Conservation (phyloP, 2,797 vertebrate genomes). For the Cuculus canorus region DNA sequence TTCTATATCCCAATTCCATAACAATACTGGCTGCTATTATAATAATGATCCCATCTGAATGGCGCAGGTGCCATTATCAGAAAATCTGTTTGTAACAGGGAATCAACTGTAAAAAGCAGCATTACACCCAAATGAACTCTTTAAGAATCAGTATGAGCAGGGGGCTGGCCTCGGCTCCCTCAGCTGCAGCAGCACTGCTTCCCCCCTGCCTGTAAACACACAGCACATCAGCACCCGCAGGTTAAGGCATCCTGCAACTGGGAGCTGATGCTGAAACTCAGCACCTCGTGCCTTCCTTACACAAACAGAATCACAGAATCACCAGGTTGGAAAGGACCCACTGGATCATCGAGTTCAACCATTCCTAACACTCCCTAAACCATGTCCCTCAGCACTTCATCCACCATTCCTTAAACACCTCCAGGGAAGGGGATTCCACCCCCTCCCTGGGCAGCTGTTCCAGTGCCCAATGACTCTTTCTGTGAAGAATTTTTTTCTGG, state of each 20-base stretch:
- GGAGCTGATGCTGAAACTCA: neutral
- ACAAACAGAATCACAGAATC: too few species aligned
- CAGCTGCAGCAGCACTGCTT: neutral
- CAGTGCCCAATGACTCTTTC: too few species aligned
- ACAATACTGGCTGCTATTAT: conserved; percentile 45
- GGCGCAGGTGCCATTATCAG: conserved; percentile 53
- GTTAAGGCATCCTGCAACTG: neutral
- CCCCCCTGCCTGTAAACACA: neutral
- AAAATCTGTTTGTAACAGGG: conserved; percentile 53
- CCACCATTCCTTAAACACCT: too few species aligned
- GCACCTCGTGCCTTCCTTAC: neutral
- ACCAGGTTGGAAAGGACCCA: too few species aligned
- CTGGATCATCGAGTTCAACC: too few species aligned
- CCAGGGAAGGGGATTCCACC: too few species aligned
- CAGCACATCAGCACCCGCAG: neutral
- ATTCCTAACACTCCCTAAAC: too few species aligned
- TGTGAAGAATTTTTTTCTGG: too few species aligned
- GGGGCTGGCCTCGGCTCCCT: conserved; percentile 9
- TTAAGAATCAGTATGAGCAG: conserved; percentile 41
- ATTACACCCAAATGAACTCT: conserved; percentile 56
- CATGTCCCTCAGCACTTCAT: too few species aligned
- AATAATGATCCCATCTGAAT: conserved; percentile 50
- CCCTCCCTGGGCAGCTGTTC: too few species aligned
- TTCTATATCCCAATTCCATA: neutral
- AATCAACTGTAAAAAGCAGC: conserved; percentile 47